phyloP scores from a whole-genome alignment of 2,888 invertebrate genomes.

The Griposia aprilina region DNA sequence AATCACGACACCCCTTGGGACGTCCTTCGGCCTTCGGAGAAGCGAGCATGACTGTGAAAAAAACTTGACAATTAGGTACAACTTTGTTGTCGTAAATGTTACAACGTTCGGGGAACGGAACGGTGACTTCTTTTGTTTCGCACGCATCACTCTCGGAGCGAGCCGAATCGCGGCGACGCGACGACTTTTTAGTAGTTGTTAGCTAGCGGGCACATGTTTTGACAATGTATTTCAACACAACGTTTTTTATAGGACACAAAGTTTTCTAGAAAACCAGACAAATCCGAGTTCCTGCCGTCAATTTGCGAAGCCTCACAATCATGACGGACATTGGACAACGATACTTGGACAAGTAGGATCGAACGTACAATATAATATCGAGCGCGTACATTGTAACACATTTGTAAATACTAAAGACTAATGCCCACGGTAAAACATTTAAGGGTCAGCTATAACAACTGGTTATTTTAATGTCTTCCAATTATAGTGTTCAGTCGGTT shows the following conservation, averaged over 20 bases:
- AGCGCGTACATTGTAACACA: conserved; percentile 82
- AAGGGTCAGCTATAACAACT: conserved; percentile 88
- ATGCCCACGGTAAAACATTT: conserved; percentile 87
- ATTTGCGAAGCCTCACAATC: conserved; percentile 10
- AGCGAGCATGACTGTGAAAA: conserved; percentile 77
- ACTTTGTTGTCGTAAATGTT: conserved; percentile 79
- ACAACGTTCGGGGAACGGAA: conserved; percentile 74
- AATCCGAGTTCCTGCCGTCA: neutral
- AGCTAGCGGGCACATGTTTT: conserved; percentile 77
- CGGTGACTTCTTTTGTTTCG: conserved; percentile 84
- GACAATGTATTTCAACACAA: conserved; percentile 73
- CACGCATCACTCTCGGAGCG: conserved; percentile 75
- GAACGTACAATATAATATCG: conserved; percentile 68
- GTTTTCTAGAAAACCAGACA: conserved; percentile 57
- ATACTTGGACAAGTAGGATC: conserved; percentile 68
- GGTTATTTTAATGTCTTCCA: conserved; percentile 89
- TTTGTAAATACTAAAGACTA: conserved; percentile 86
- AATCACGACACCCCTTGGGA: conserved; percentile 76
- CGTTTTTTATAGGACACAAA: conserved; percentile 58
- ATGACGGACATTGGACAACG: conserved; percentile 18
- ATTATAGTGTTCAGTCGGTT: conserved; percentile 88
- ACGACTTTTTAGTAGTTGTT: conserved; percentile 75
- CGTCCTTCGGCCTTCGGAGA: conserved; percentile 85
- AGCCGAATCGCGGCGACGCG: conserved; percentile 78
- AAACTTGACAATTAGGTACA: conserved; percentile 78